Evolutionary conservation across 2,797 vertebrate species (phyloP), one percentile per base, ranked within the genome.

Genomic region (Cuculus canorus): DNA sequence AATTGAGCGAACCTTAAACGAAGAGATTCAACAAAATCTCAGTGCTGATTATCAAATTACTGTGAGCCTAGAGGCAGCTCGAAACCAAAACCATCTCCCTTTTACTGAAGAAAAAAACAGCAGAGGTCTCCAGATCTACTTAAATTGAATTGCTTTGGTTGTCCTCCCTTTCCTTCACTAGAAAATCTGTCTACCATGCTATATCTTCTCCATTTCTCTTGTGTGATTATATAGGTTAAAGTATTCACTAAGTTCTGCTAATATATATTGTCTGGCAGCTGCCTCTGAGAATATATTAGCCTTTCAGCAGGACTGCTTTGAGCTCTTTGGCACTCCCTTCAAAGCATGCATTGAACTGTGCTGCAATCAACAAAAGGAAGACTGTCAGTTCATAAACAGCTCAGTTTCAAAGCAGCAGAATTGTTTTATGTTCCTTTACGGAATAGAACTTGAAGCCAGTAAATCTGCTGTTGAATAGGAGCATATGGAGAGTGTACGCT

Each of bases 401-500:
- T 41, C n/a, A 5, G 17, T 87, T 89, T 91, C 75, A 85, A 87
- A 82, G 35, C 14, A 41, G 12, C 14, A 66, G 54, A 66, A 18
- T 13, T 72, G 14, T 27, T 85, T 91, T 80, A 22, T 69, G 37
- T 37, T 64, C 33, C n/a, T 53, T 80, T 64, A 27, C n/a, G 0
- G 2, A 73, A 65, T 13, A 11, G 32, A 85, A 70, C 7, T 8
- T 39, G 35, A 92, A 86, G 56, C 15, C 17, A 25, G 10, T 54
- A 85, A 93, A 82, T 63, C 22, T 73, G 25, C 32, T 53, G 4
- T 22, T 59, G 71, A 70, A 63, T 48, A 13, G 10, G n/a, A 70
- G 48, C 0, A 1, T 41, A 66, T 0, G 11, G 18, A 84, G 28
- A 69, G 28, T 23, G 9, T 8, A 13, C 17, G 30, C 28, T 71